Conservation (phyloP, 1,140 invertebrate species). For the Drosophila pachea region DNA sequence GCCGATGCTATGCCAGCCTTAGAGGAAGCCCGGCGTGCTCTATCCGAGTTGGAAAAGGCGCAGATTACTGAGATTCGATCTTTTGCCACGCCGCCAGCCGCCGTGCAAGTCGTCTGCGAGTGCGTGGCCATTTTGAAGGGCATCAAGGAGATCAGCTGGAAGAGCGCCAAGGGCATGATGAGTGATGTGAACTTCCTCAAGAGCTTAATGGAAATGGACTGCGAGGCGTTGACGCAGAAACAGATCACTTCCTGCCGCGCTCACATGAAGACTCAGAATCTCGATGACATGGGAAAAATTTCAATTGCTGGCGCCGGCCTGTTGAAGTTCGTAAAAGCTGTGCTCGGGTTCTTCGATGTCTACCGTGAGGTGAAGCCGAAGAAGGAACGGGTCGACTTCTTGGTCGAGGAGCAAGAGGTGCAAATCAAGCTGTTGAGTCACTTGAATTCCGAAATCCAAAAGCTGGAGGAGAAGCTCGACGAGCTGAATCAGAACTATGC, state of each 20-base stretch:
- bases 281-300: conserved; percentile 87
- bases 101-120: conserved; percentile 92
- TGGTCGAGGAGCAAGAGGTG: conserved; percentile 84
- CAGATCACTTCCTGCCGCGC: conserved; percentile 85
- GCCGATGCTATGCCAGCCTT: conserved; percentile 89
- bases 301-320: conserved; percentile 91
- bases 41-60: conserved; percentile 89
- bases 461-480: conserved; percentile 85
- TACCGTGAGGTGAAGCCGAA: conserved; percentile 93
- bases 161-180: conserved; percentile 93
- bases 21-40: conserved; percentile 87
- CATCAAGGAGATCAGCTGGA: conserved; percentile 92
- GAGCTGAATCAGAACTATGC: conserved; percentile 88
- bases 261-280: conserved; percentile 85
- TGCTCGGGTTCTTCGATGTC: conserved; percentile 91
- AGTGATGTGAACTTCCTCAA: conserved; percentile 90
- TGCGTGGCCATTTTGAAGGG: conserved; percentile 91
- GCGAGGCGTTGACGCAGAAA: conserved; percentile 86
- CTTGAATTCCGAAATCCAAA: conserved; percentile 86
- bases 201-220: conserved; percentile 90
- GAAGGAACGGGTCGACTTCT: conserved; percentile 87
- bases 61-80: conserved; percentile 93
- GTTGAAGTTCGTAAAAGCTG: conserved; percentile 90
- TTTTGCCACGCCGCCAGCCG: conserved; percentile 93
- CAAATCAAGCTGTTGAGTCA: conserved; percentile 85